Percentiles rank a stretch among this genome's conserved stretches.
phyloP scores from a whole-genome alignment of 2,888 invertebrate species.

The Hypomecis atomaria region DNA sequence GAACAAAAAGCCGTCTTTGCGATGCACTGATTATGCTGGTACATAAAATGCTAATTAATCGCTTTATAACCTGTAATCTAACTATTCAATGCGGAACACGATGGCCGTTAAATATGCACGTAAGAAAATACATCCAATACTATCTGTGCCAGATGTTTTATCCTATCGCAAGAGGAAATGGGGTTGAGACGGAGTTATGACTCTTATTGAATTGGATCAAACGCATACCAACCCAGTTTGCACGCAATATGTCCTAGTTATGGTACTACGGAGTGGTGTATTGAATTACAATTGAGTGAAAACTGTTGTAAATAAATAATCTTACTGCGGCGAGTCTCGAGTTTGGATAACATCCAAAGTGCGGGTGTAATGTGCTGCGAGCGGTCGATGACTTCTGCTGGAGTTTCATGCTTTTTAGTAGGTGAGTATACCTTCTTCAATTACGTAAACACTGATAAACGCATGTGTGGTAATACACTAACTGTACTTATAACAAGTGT shows the following conservation, averaged over 20 bases:
- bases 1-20: no score
- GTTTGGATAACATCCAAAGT: conserved; percentile 53
- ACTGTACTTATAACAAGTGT: conserved; percentile 17
- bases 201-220: conserved; percentile 37
- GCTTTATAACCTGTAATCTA: no score
- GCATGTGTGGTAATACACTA: conserved; percentile 15
- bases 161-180: conserved; percentile 15
- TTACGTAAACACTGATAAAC: conserved; percentile 27
- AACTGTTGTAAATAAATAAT: conserved; percentile 30
- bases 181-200: conserved; percentile 11
- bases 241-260: conserved; percentile 25
- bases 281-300: conserved; percentile 27
- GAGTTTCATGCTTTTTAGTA: conserved; percentile 53
- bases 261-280: conserved; percentile 2
- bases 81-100: no score
- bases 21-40: no score
- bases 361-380: conserved; percentile 41
- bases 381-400: conserved; percentile 58
- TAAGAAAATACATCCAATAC: neutral
- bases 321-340: conserved; percentile 29
- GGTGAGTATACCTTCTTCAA: conserved; percentile 18
- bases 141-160: conserved; percentile 19
- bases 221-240: conserved; percentile 34
- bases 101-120: no score
- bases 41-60: no score